Percentiles rank a stretch among this genome's conserved stretches.
Evolutionary conservation across 2,797 vertebrate species (phyloP).

Genomic region (Acanthiza pusilla): DNA sequence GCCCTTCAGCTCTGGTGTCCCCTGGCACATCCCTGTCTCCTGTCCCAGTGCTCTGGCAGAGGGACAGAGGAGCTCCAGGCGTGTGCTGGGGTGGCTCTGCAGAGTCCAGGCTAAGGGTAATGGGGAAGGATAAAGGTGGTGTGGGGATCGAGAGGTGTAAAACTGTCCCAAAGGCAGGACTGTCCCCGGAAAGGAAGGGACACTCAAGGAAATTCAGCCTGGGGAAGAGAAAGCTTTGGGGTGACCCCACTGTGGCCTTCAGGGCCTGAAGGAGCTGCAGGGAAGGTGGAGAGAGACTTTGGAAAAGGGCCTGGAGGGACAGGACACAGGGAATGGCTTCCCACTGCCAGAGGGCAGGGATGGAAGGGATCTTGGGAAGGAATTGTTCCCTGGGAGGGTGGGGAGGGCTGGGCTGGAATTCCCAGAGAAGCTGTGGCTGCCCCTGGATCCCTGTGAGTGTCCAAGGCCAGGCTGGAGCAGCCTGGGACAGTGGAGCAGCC

Average conservation of each 20-base stretch:
- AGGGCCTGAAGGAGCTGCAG: not conserved
- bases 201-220: not conserved
- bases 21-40: not conserved
- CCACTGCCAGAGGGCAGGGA: not conserved
- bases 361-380: not conserved
- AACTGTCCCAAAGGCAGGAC: not conserved
- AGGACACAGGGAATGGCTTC: not conserved
- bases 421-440: too few relatives aligned
- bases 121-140: too few relatives aligned
- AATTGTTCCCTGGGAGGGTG: not conserved
- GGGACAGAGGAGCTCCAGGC: not conserved
- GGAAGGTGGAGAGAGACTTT: not conserved
- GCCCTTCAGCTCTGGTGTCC: not conserved
- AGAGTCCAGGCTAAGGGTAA: not conserved
- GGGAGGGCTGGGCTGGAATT: too few relatives aligned
- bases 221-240: not conserved
- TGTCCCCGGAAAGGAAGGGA: not conserved
- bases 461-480: not conserved
- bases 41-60: accelerated
- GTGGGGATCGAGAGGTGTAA: not conserved
- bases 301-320: not conserved
- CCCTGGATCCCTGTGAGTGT: too few relatives aligned
- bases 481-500: not conserved
- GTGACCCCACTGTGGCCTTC: accelerated
- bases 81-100: not conserved